Percentiles rank a stretch among this genome's conserved stretches.
Conservation (phyloP, 2,113 vertebrate genomes). For the Hippocampus guttulatus region DNA sequence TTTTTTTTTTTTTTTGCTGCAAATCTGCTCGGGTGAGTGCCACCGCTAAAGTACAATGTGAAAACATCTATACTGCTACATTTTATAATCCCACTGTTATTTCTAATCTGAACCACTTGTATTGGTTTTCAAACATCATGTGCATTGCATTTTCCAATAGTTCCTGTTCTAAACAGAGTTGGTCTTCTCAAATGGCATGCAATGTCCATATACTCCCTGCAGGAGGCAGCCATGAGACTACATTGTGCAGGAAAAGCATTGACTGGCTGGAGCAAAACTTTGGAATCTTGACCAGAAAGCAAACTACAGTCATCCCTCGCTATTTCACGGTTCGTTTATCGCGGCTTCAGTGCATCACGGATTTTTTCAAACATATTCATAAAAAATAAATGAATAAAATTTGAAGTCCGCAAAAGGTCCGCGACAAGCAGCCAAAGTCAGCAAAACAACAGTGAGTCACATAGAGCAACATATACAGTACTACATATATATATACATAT, state of each 20-base stretch:
- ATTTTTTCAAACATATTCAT: too few relatives aligned
- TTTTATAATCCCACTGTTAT: neutral
- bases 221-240: conserved; percentile 42
- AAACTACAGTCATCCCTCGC: neutral
- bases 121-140: neutral
- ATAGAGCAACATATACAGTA: too few relatives aligned
- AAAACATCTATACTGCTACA: neutral
- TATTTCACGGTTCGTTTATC: too few relatives aligned
- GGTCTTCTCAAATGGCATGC: conserved; percentile 11
- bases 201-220: conserved; percentile 17
- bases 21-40: conserved; percentile 8
- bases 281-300: neutral
- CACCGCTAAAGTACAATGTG: conserved; percentile 2
- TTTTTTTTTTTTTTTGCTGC: neutral
- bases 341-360: too few relatives aligned
- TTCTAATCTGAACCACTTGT: neutral
- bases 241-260: neutral
- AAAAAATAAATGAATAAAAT: too few relatives aligned
- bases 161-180: neutral
- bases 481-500: too few relatives aligned
- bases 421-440: too few relatives aligned
- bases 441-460: too few relatives aligned
- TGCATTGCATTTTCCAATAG: neutral
- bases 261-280: neutral
- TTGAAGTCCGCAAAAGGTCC: too few relatives aligned